Evolutionary conservation across 2,113 vertebrate species (phyloP), one percentile per base, ranked within the genome.

Genomic region (Rissa tridactyla): DNA sequence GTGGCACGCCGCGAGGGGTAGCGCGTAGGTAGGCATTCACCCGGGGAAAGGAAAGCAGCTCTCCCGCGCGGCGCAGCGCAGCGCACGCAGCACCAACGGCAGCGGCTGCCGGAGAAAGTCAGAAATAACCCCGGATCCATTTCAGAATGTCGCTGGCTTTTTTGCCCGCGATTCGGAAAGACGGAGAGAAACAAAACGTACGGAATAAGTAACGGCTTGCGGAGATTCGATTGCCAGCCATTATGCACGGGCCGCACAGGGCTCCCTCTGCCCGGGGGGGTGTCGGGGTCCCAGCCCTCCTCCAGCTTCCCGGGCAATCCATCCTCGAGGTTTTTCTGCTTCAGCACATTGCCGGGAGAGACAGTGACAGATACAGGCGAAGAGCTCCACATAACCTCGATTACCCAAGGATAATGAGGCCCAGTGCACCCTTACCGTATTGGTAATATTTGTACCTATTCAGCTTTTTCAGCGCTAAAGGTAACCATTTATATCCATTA

Each of bases 401-500:
- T 97, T 97, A 97, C 90, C 94, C 80, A 61, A 88, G 90, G 95
- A 97, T 83, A 93, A 96, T 52, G 58, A 78, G 94, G 76, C 97
- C 92, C 94, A 55, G 69, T 13, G 62, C 86, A 92, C 94, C 86
- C 88, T 73, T 65, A 88, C 51, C 82, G 71, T 71, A 55, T 40
- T 13, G 68, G 76, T 36, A 44, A 58, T 80, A 38, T 92, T 94
- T 77, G 82, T 55, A 90, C 76, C 92, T 49, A 87, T 96, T 97
- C 97, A 97, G 97, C 96, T 97, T 94, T 97, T 96, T 94, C 94
- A 77, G 71, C 1, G 2, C 38, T 72, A 78, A 82, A 80, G 82
- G 52, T 54, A 36, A 94, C 91, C 94, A 92, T 97, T 97, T 95
- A 92, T 91, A 95, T 64, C 96, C 81, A 46, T 94, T 97, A 96